These are phyloP conservation scores for Microcebus murinus DNA, from an alignment of 2,113 vertebrate species.

Conservation along the genomic window DNA sequence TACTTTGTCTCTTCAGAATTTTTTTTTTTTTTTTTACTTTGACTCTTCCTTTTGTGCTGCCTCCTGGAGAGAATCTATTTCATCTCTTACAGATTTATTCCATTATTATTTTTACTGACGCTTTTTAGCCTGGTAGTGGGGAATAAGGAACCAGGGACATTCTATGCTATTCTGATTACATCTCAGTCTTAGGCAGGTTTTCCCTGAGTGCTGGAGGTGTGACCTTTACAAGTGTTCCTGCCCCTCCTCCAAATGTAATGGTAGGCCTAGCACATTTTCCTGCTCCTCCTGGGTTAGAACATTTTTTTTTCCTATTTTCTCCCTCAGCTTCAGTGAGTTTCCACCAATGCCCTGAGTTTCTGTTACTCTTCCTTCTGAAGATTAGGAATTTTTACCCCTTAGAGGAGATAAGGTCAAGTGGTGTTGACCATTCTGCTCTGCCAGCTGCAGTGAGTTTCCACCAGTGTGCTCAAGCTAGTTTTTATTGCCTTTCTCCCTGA, in stretches of 20 bases:
- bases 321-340: background rate
- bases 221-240: background rate
- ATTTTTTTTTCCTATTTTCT: background rate
- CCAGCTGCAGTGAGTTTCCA: background rate
- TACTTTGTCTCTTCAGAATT: slow-evolving; percentile 5
- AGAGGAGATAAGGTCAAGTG: background rate
- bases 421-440: background rate
- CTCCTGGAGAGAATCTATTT: background rate
- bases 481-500: background rate
- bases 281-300: background rate
- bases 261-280: background rate
- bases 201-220: background rate
- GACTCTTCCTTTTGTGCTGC: background rate
- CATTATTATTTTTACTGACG: background rate
- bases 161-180: background rate
- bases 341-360: background rate
- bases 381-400: background rate
- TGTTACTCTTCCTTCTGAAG: background rate
- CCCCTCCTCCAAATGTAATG: background rate
- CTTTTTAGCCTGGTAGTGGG: background rate
- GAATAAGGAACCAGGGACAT: background rate
- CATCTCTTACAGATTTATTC: background rate
- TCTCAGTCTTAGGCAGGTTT: background rate
- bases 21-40: background rate
- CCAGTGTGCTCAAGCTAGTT: background rate